Percentiles rank a stretch among this genome's conserved stretches.
These are phyloP conservation scores for Heliconius aoede DNA, from an alignment of 2,888 invertebrate species.

Conservation along the genomic window DNA sequence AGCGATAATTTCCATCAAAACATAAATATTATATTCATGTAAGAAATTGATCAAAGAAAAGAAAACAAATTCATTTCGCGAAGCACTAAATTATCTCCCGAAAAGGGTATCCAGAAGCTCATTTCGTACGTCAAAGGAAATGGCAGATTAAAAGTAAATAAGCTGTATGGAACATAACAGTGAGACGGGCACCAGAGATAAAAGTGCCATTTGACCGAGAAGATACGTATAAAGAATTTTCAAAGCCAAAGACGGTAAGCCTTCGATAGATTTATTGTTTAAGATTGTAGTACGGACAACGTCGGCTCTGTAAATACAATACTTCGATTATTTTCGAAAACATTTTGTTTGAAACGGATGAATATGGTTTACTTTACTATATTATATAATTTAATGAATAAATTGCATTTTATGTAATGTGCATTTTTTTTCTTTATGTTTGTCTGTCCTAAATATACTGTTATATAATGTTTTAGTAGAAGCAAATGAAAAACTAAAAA, in stretches of 20 bases:
- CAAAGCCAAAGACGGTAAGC: conserved; percentile 55
- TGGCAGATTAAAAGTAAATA: conserved; percentile 48
- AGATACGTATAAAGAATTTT: conserved; percentile 69
- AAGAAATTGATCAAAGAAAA: conserved; percentile 1
- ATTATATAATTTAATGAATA: too few species aligned
- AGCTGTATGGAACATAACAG: conserved; percentile 42
- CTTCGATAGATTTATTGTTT: conserved; percentile 70
- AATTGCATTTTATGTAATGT: too few species aligned
- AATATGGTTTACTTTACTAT: conserved; percentile 5
- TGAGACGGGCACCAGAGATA: conserved; percentile 45
- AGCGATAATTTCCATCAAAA: neutral
- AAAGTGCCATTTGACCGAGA: conserved; percentile 59
- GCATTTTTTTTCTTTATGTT: too few species aligned
- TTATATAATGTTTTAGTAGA: too few species aligned
- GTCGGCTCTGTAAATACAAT: conserved; percentile 47
- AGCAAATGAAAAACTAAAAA: too few species aligned
- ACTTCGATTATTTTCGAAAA: conserved; percentile 41
- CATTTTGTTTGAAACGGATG: conserved; percentile 6
- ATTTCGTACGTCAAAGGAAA: conserved; percentile 45
- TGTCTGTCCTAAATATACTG: too few species aligned
- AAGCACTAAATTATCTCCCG: conserved; percentile 41
- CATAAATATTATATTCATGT: conserved; percentile 10
- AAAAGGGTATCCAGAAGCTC: conserved; percentile 43
- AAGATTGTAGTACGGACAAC: conserved; percentile 64
- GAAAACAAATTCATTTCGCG: conserved; percentile 1